Base-by-base conservation (phyloP, 2,888 invertebrate genomes). In the Gryllus longicercus region DNA sequence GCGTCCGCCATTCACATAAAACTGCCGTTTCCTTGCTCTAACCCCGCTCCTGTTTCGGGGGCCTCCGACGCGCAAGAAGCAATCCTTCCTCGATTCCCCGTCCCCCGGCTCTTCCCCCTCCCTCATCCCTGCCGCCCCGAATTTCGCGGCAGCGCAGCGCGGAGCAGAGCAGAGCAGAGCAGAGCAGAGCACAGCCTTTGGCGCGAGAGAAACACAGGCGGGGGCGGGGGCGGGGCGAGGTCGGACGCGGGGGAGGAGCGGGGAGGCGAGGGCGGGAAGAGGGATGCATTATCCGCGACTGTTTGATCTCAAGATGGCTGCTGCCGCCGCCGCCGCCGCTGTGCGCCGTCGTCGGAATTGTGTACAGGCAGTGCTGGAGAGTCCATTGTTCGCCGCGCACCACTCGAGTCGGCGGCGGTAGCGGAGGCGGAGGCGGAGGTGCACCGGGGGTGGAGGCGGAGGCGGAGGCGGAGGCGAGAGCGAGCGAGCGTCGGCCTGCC, bases 241-340 rank as follows among this genome's bases (percentile, higher is more conserved):
- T 38, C 38, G 38, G 38, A 38, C 38, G 38, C 38, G 5, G 38
- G 38, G 5, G 38, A 38, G 38, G 38, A 38, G 38, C 38, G 63
- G 63, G n/a, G 63, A n/a, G 63, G 63, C n/a, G 16, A n/a, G 63
- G 63, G 63, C n/a, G 63, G 63, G 63, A 18, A 63, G n/a, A n/a
- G 63, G n/a, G 63, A 63, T 21, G 75, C 25, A 75, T 75, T 75
- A 75, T 75, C 77, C 50, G 50, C 77, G 50, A 50, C 77, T 77
- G 77, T 77, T 77, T 77, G 77, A 77, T 77, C 77, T 77, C 50
- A 77, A 77, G 77, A 77, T 77, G 77, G 77, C 77, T 49, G 77
- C 77, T 21, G 12, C 21, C 23, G 12, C 75, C 21, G 21, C 75
- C 74, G 38, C 38, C 38, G 38, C 38, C 38, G 38, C 38, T 38